Evolutionary conservation across 2,113 vertebrate genomes (phyloP).

Genomic region (Heliornis fulica): DNA sequence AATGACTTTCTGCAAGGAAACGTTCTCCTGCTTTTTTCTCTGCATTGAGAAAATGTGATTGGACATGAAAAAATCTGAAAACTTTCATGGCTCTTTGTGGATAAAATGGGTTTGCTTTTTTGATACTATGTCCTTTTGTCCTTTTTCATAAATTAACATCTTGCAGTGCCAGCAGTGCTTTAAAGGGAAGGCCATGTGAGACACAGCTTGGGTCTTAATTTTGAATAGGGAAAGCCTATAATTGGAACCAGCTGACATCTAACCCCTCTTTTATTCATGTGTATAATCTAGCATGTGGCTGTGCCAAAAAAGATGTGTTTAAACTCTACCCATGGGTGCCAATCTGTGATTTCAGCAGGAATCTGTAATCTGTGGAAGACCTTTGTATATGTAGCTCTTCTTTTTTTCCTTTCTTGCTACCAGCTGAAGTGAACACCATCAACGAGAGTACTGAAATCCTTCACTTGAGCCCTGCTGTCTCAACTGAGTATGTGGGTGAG

Average conservation of each 20-base stretch:
- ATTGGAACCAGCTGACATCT: slow-evolving; percentile 28
- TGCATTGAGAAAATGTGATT: neutral
- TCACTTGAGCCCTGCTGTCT: slow-evolving; percentile 81
- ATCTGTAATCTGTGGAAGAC: neutral
- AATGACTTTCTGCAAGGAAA: neutral
- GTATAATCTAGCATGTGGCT: slow-evolving; percentile 28
- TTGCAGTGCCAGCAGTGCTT: neutral
- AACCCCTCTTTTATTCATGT: slow-evolving; percentile 12
- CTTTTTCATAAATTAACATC: neutral
- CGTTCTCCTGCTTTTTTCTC: neutral
- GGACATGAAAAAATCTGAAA: neutral
- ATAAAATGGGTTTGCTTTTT: neutral
- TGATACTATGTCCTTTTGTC: neutral
- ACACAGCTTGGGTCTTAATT: neutral
- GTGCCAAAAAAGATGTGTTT: slow-evolving; percentile 14
- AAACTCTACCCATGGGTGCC: neutral
- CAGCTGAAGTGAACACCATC: slow-evolving; percentile 86
- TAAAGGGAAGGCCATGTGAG: neutral
- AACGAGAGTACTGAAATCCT: slow-evolving; percentile 85
- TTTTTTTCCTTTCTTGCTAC: neutral
- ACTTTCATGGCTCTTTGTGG: neutral
- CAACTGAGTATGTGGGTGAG: slow-evolving; percentile 79
- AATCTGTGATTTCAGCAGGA: neutral
- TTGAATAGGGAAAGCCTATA: slow-evolving; percentile 20
- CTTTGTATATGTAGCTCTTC: neutral